Evolutionary conservation across 2,888 invertebrate genomes (phyloP), one percentile per base, ranked within the genome.

Genomic region (Stratiomys singularior): DNA sequence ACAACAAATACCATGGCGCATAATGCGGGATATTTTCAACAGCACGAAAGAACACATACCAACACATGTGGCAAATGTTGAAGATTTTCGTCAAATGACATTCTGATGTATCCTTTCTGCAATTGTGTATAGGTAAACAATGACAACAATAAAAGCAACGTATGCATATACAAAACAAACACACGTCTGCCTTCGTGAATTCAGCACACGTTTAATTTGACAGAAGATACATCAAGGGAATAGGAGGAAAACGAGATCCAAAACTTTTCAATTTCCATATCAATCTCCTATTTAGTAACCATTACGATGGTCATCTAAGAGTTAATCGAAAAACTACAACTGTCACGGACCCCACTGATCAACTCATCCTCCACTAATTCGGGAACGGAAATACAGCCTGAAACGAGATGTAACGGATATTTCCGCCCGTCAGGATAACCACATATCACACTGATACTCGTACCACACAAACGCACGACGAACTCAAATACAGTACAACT

Each of bases 121-220:
- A 15, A 69, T n/a, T 30, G 69, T 46, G 69, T 69, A 25, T 69
- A 69, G 23, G 69, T 47, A 69, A 69, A 69, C 46, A 69, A 46
- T 69, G 25, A 25, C 69, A 46, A 47, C 21, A 25, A 23, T 23
- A 46, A 67, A 67, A 28, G 11, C 46, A 9, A 7, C 21, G 67
- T 67, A 13, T 44, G 11, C 44, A 9, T 67, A 44, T 30, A 30
- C 23, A 25, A 27, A 64, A 64, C 46, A 69, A 18, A 47, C 23
- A 46, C 47, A 47, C 47, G 25, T 15, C 67, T 27, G 25, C 23
- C 30, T 23, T 25, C 3, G 25, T 46, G 46, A 21, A 60, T 37
- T 37, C 37, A 9, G 37, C 46, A 69, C 28, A 47, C 23, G 7
- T 25, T 23, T 47, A 25, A 46, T 69, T 69, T 69, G 69, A 69